Evolutionary conservation across 2,797 vertebrate species (phyloP).

Genomic region (Parotocinclus haroldoi): DNA sequence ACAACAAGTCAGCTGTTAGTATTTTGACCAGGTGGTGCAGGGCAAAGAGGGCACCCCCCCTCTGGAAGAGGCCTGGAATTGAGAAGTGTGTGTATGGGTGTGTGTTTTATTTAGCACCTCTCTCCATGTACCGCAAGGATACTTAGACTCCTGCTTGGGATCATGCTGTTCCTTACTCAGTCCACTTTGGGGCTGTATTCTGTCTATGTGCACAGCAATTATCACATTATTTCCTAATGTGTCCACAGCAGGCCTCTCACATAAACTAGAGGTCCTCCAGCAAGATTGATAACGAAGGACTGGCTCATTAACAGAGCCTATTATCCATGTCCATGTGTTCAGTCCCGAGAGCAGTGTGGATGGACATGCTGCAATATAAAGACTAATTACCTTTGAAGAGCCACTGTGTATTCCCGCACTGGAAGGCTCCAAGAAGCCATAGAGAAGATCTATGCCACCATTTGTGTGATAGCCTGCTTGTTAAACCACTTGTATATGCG

Average conservation of each 20-base stretch:
- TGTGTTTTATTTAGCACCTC: conserved; percentile 62
- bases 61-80: conserved; percentile 57
- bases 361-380: conserved; percentile 76
- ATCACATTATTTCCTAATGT: conserved; percentile 63
- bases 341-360: conserved; percentile 70
- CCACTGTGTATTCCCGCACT: conserved; percentile 64
- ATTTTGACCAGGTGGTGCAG: conserved; percentile 75
- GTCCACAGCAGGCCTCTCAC: conserved; percentile 68
- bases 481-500: conserved; percentile 26
- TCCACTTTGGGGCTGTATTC: conserved; percentile 49
- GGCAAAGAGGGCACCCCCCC: conserved; percentile 67
- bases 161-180: conserved; percentile 55
- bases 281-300: conserved; percentile 81
- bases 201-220: conserved; percentile 25
- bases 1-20: conserved; percentile 74
- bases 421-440: conserved; percentile 59
- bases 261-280: conserved; percentile 63
- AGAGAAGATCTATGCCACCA: conserved; percentile 54
- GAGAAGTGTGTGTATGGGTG: conserved; percentile 36
- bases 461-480: conserved; percentile 61
- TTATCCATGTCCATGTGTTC: conserved; percentile 78
- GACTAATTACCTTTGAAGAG: conserved; percentile 79
- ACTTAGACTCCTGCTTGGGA: conserved; percentile 53
- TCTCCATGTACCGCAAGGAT: conserved; percentile 56
- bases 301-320: conserved; percentile 80